Conservation (phyloP, 2,888 invertebrate species). For the Philopedon plagiatum region DNA sequence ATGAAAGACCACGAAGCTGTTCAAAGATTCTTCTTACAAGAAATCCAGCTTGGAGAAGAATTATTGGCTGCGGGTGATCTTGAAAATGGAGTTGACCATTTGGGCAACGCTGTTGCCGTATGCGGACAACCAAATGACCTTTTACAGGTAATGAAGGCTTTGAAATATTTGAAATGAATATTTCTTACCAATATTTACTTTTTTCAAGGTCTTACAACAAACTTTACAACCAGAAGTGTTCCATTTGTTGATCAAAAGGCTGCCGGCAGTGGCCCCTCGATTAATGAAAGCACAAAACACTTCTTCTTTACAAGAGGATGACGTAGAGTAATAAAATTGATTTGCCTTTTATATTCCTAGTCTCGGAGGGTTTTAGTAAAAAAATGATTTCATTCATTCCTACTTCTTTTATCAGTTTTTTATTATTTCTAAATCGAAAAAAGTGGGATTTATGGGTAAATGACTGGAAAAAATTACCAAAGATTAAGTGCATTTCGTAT, state of each 20-base stretch:
- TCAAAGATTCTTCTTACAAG: slow-evolving; percentile 80
- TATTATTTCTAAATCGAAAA: not conserved
- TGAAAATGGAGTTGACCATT: slow-evolving; percentile 94
- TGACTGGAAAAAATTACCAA: not conserved
- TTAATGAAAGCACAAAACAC: slow-evolving; percentile 62
- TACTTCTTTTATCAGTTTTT: not conserved
- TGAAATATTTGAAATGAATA: too few species aligned
- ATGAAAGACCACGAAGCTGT: slow-evolving; percentile 94
- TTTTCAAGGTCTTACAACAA: slow-evolving; percentile 84
- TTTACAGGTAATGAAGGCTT: slow-evolving; percentile 71
- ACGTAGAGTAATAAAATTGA: slow-evolving; percentile 64
- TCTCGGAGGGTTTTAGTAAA: slow-evolving; percentile 25
- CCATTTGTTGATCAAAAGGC: slow-evolving; percentile 86
- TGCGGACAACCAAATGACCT: slow-evolving; percentile 96
- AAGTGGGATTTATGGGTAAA: not conserved
- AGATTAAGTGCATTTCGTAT: slow-evolving; percentile 25
- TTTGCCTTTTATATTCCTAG: slow-evolving; percentile 22
- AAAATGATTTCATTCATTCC: slow-evolving; percentile 11
- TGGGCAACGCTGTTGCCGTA: slow-evolving; percentile 97
- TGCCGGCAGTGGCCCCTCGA: slow-evolving; percentile 76
- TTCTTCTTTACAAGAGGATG: slow-evolving; percentile 65
- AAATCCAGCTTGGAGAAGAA: slow-evolving; percentile 96
- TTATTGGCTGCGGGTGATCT: slow-evolving; percentile 88
- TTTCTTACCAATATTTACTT: slow-evolving; percentile 62
- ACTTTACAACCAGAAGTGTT: slow-evolving; percentile 97